Evolutionary conservation across 2,888 invertebrate species (phyloP).

Genomic region (Rhamphomyia laevipes): DNA sequence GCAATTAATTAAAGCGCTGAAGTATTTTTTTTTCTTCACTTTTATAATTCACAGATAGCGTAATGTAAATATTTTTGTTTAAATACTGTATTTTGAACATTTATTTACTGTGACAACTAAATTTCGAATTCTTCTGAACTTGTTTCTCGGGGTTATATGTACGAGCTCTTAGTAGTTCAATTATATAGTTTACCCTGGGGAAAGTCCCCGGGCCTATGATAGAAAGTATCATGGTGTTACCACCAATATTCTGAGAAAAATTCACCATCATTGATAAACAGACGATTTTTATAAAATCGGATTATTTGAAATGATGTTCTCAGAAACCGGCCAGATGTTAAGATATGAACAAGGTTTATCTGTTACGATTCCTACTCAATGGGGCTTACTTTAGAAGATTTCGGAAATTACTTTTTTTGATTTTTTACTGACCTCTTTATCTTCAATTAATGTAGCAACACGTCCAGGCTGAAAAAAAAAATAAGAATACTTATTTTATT

Average conservation of each 20-base stretch:
- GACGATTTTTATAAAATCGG: slow-evolving; percentile 27
- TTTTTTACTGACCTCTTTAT: slow-evolving; percentile 55
- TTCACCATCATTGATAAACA: slow-evolving; percentile 25
- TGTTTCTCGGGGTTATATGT: slow-evolving; percentile 36
- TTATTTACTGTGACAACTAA: background rate
- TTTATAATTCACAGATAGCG: slow-evolving; percentile 24
- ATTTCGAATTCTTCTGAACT: slow-evolving; percentile 31
- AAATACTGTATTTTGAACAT: slow-evolving; percentile 5
- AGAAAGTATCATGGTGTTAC: slow-evolving; percentile 37
- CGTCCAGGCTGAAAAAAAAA: slow-evolving; percentile 71
- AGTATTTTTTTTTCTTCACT: slow-evolving; percentile 8
- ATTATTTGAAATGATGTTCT: slow-evolving; percentile 25
- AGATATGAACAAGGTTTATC: slow-evolving; percentile 27
- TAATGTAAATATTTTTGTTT: slow-evolving; percentile 9
- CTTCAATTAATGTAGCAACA: slow-evolving; percentile 75
- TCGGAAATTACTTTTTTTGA: slow-evolving; percentile 16
- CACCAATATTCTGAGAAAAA: slow-evolving; percentile 35
- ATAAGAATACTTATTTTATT: no score
- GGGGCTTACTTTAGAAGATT: slow-evolving; percentile 32
- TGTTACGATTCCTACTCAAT: slow-evolving; percentile 19
- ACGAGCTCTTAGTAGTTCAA: slow-evolving; percentile 36
- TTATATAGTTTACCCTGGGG: slow-evolving; percentile 28
- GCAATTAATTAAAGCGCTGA: background rate
- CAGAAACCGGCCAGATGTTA: slow-evolving; percentile 35
- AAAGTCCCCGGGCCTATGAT: slow-evolving; percentile 39